Base-by-base conservation (phyloP, 2,113 vertebrate genomes). In the Sturnus vulgaris region DNA sequence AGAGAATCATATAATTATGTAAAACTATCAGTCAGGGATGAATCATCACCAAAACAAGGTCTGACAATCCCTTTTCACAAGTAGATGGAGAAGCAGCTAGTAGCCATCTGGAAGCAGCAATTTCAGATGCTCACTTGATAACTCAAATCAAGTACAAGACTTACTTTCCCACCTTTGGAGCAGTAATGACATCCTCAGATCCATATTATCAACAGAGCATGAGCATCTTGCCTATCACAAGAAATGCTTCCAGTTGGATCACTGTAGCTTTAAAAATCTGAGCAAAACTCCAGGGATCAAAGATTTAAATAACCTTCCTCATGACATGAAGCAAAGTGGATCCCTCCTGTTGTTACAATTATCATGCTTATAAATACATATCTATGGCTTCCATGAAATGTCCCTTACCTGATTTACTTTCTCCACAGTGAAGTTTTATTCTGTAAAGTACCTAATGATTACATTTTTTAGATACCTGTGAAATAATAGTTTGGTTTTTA, bases 11-110 rank as follows among this genome's bases (percentile, higher is more conserved):
- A 15, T 73, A 87, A 89, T 94, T 91, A 95, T 91, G 77, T 84
- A 91, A 96, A 92, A 78, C 57, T 70, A 63, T 75, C 83, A 94
- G 83, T 63, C 60, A 86, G n/a, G 22, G 37, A 94, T 92, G 80
- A 93, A 92, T 94, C 94, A 93, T 66, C 80, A 88, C 28, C 72
- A 86, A 93, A 93, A 92, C 83, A 93, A 88, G 88, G 91, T 68
- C 88, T 91, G 95, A 95, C 80, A 83, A 88, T 82, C 72, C 91
- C 65, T 94, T 88, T 76, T 91, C 72, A 92, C 86, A 86, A 91
- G 83, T 78, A 93, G 60, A 70, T 68, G 30, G 35, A 93, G 40
- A 27, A 86, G 65, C 33, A 88, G 86, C 60, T 83, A 84, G 76
- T 24, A 75, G 44, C 92, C 94, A 96, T 92, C 86, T 96, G 94